Evolutionary conservation across 1,140 invertebrate genomes (phyloP), one percentile per base, ranked within the genome.

Genomic region (Brachionus calyciflorus): DNA sequence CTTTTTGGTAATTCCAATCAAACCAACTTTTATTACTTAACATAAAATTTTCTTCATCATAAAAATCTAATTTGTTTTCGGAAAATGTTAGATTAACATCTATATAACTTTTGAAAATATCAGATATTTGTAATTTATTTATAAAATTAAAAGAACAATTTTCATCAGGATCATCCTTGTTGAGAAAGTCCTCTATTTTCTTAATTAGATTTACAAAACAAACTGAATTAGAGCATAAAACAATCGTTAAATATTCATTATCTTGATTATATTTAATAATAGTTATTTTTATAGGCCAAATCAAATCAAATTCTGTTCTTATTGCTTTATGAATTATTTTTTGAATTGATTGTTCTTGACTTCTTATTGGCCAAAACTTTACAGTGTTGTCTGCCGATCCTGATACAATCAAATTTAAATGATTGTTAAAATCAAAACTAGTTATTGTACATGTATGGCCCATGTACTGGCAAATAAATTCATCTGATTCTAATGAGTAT

Each of bases 391-490:
- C 69, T 3, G 46, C 46, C 17, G 69, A 73, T 9, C 46, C 69
- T 3, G 46, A 21, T 21, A 73, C 46, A 73, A 73, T 21, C 46
- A 73, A 49, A 12, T 51, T 73, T 10, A 70, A 24, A 26, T 14
- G 10, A 5, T 55, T 19, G n/a, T 73, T 28, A 55, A 73, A 51
- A 51, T 48, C 48, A 33, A 73, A 73, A 49, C 33, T n/a, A 6
- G 30, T 73, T 19, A 73, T 28, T 10, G 44, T 41, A 51, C 69
- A 73, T 30, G 44, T 73, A 55, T 73, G 69, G n/a, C 69, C 69
- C 9, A 51, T 73, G 37, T 73, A 73, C 51, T 73, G 44, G 28
- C 37, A 28, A 6, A 73, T 3, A 49, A 73, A 73, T 10, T 41
- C 17, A 17, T 73, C 14, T 10, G 46, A 21, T 24, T 49, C 19